Evolutionary conservation across 2,797 vertebrate genomes (phyloP), one percentile per base, ranked within the genome.

Genomic region (Ceryle rudis): DNA sequence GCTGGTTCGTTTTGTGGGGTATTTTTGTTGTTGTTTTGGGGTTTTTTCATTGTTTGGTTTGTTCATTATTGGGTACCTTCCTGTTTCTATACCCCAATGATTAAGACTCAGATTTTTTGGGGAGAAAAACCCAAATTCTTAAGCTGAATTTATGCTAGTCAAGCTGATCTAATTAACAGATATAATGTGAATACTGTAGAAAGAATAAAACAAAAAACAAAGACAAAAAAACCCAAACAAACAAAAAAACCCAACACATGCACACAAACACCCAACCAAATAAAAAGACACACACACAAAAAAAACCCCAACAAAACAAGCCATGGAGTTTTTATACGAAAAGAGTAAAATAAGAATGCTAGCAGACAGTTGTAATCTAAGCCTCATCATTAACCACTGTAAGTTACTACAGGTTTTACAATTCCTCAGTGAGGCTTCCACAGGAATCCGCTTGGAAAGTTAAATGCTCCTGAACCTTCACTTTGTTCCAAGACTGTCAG

Each of bases 391-490:
- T 26, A 81, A 35, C 39, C 78, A 46, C 52, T 65, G 16, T 44
- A 81, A 69, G 10, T 67, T 71, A 78, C 46, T 81, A 65, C 17
- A 83, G 14, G 9, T 78, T 79, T 93, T 75, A 72, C 20, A 69
- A 2, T 39, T 71, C 60, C 33, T 82, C 29, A 57, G 4, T 29
- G 29, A 91, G 39, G 7, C 22, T 65, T 81, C 31, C 79, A 57
- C 20, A 67, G 37, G 41, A 82, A 74, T 39, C 72, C 65, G 42
- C 42, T 41, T 47, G 10, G 46, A 26, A 88, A 78, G 52, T 41
- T 22, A 29, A 2, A 7, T 0, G 0, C 5, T 89, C n/a, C 52
- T 5, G 0, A 87, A 77, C 9, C 28, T 86, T 35, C 20, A 82
- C 52, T 55, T 74, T 69, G 41, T 33, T 91, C 86, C 54, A 75